phyloP scores from a whole-genome alignment of 2,113 vertebrate genomes.

The Oryzias javanicus region DNA sequence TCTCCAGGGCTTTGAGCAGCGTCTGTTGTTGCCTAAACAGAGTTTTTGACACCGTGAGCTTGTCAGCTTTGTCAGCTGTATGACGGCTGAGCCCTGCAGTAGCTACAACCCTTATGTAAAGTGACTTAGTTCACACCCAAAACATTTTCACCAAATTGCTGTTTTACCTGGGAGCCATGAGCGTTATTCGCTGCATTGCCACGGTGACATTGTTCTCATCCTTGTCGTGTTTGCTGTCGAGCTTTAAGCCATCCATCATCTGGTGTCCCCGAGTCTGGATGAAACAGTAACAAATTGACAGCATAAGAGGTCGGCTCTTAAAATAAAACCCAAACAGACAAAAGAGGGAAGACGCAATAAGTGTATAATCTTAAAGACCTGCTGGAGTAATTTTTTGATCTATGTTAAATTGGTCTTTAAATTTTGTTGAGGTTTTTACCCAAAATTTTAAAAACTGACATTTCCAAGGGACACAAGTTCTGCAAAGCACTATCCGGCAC shows the following conservation, averaged over 20 bases:
- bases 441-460: too few relatives aligned
- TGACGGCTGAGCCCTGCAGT: conserved; percentile 1
- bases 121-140: conserved; percentile 1
- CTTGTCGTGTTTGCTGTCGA: conserved; percentile 45
- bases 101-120: conserved; percentile 14
- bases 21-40: conserved; percentile 86
- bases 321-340: neutral
- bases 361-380: too few relatives aligned
- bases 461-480: too few relatives aligned
- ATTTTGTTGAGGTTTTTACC: too few relatives aligned
- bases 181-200: conserved; percentile 78
- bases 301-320: neutral
- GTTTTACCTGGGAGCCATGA: conserved; percentile 83
- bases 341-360: too few relatives aligned
- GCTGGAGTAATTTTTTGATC: too few relatives aligned
- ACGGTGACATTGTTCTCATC: conserved; percentile 67
- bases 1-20: conserved; percentile 76
- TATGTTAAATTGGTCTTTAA: too few relatives aligned
- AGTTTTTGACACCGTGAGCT: conserved; percentile 28
- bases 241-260: conserved; percentile 51
- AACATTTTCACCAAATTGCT: neutral
- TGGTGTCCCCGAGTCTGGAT: conserved; percentile 57
- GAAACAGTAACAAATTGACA: conserved; percentile 6
- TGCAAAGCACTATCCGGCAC: too few relatives aligned
- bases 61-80: conserved; percentile 4